Evolutionary conservation across 2,113 vertebrate genomes (phyloP).

Genomic region (Gymnogyps californianus): DNA sequence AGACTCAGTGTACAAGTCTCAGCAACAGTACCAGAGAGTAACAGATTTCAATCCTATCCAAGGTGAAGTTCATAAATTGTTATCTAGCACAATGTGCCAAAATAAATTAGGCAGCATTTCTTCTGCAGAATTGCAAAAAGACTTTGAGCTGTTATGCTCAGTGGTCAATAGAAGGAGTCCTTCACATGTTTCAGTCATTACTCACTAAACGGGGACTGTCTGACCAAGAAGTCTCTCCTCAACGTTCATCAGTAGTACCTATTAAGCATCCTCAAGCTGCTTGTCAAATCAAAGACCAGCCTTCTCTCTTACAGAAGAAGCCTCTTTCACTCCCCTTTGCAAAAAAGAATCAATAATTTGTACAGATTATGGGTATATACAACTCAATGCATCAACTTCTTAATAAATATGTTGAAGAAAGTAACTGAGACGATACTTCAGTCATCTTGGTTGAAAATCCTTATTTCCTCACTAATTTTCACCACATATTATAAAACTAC

Average conservation of each 20-base stretch:
- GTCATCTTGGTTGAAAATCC: background rate
- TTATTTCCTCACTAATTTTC: background rate
- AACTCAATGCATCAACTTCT: background rate
- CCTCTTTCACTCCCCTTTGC: fast-evolving
- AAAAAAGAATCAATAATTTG: background rate
- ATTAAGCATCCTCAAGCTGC: background rate
- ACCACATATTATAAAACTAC: background rate
- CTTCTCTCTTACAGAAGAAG: background rate
- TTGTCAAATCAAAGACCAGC: background rate
- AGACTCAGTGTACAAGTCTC: background rate
- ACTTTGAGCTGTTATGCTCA: background rate
- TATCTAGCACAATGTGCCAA: background rate
- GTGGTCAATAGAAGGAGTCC: background rate
- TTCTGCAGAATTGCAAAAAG: background rate
- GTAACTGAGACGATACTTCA: background rate
- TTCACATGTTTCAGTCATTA: background rate
- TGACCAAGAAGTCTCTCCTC: background rate
- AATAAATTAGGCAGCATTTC: background rate
- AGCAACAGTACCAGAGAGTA: background rate
- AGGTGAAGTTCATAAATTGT: background rate
- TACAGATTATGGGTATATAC: background rate
- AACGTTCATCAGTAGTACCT: background rate
- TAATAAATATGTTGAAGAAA: background rate
- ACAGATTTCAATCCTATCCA: background rate
- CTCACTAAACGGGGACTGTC: background rate